These are phyloP conservation scores for Halictus rubicundus DNA, from an alignment of 1,140 invertebrate species.

Conservation along the genomic window DNA sequence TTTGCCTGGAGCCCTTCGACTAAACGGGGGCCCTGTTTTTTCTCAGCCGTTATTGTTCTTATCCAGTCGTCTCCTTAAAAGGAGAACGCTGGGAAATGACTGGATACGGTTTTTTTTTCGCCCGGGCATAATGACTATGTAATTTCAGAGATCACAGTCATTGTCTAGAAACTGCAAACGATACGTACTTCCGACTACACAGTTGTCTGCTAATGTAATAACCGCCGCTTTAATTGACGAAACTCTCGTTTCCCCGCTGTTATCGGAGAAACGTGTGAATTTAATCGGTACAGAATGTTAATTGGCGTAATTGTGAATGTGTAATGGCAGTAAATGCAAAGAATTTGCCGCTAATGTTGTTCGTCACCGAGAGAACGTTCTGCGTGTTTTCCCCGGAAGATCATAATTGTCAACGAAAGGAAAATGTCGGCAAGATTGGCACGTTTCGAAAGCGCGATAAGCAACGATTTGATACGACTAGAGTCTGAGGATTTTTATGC, in stretches of 20 bases:
- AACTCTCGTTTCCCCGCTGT: constrained; percentile 25
- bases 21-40: no score
- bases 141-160: background rate
- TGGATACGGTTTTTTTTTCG: background rate
- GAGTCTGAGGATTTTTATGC: no score
- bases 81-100: no score
- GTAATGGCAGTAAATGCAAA: background rate
- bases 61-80: no score
- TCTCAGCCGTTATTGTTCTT: no score
- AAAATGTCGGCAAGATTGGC: no score
- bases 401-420: no score
- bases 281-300: constrained; percentile 7
- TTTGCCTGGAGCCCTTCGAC: no score
- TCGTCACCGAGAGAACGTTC: no score
- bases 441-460: no score
- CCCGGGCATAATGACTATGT: background rate
- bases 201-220: constrained; percentile 47
- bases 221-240: constrained; percentile 35
- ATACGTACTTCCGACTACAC: constrained; percentile 38
- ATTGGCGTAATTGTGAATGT: background rate
- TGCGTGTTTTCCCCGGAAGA: no score
- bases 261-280: constrained; percentile 24
- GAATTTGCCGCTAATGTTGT: background rate
- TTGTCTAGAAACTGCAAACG: constrained; percentile 29
- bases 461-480: no score